Evolutionary conservation across 2,113 vertebrate genomes (phyloP).

Genomic region (Mustela nigripes): DNA sequence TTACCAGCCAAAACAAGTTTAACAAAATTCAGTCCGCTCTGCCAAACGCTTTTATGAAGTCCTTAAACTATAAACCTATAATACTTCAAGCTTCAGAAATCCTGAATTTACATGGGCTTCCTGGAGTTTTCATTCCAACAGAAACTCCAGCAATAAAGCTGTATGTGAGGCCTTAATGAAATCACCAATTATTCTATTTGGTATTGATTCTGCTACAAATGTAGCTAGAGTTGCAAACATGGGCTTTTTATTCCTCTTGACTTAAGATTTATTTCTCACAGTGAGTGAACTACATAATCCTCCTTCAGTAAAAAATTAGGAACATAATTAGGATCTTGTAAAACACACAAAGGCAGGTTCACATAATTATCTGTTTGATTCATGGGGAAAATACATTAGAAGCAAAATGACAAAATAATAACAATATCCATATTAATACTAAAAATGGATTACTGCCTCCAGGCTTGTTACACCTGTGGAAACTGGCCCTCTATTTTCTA

Average conservation of each 20-base stretch:
- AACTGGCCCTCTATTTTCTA: not conserved
- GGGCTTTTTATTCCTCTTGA: constrained; percentile 19
- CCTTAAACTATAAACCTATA: not conserved
- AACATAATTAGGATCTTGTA: constrained; percentile 8
- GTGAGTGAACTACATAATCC: not conserved
- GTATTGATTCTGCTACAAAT: constrained; percentile 68
- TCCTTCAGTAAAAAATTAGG: not conserved
- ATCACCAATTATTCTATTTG: constrained; percentile 63
- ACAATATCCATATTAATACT: not conserved
- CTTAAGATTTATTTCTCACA: constrained; percentile 9
- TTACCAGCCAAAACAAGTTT: constrained; percentile 50
- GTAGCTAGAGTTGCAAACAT: not conserved
- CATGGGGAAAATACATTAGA: not conserved
- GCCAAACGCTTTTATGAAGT: constrained; percentile 60
- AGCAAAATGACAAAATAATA: constrained; percentile 55
- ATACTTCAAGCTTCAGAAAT: constrained; percentile 54
- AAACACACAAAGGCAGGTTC: constrained; percentile 18
- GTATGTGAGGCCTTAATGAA: not conserved
- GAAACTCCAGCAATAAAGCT: constrained; percentile 46
- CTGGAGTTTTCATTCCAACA: constrained; percentile 35
- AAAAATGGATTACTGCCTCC: not conserved
- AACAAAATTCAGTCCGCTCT: constrained; percentile 60
- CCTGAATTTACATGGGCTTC: constrained; percentile 46
- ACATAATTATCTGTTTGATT: not conserved
- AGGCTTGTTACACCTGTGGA: not conserved